Evolutionary conservation across 2,888 invertebrate species (phyloP), one percentile per base, ranked within the genome.

Genomic region (Operophtera brumata): DNA sequence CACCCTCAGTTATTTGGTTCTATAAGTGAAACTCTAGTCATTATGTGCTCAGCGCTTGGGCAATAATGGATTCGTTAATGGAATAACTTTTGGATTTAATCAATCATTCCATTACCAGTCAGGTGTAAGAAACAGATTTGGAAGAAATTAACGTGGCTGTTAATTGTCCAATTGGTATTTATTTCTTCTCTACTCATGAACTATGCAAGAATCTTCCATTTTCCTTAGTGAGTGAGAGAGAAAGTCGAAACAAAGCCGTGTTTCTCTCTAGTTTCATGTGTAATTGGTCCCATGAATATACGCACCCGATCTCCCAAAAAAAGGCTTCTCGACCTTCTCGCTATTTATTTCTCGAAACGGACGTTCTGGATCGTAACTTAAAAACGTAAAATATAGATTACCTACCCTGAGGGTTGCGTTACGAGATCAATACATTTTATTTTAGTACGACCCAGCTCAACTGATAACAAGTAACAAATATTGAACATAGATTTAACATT

Each of bases 21-120:
- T 42, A 46, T 42, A 53, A 59, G 54, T 47, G 56, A 57, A 58
- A 37, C 34, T 30, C 46, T 40, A 47, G 47, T 42, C 39, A 50
- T 57, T 57, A 59, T 36, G 41, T 35, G 42, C 46, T 54, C 48
- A 52, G 40, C 55, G 46, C 55, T 64, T 46, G 32, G 28, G 41
- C 61, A 65, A 61, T 48, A 70, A 65, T 66, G 50, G 54, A 67
- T 46, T 56, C 58, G 32, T 48, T 66, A 70, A 71, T 68, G 58
- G 65, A 49, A 64, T 57, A 70, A 68, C 62, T 70, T 72, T 66
- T 57, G 41, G 46, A 56, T 63, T 65, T 49, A 54, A 62, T 65
- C 43, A 42, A 54, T 64, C 53, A 57, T 58, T 62, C 60, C 58
- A 54, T 62, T 61, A 64, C 60, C 49, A 53, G 63, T 48, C 60